Evolutionary conservation across 1,140 invertebrate genomes (phyloP).

Genomic region (Brachionus rubens): DNA sequence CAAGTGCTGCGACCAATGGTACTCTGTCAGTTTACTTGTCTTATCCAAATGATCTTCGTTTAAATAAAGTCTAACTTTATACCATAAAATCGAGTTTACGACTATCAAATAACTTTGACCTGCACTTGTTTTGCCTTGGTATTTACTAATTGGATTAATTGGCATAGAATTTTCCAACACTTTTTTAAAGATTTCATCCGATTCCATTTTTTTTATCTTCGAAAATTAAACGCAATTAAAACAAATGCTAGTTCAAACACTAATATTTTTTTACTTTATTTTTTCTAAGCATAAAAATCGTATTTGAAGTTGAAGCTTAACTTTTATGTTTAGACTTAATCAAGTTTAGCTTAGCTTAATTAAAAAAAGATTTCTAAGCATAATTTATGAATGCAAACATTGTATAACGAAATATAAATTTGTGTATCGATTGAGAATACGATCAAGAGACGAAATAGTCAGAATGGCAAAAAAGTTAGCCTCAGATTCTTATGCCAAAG

Average conservation of each 20-base stretch:
- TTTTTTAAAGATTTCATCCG: too few relatives aligned
- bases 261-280: too few relatives aligned
- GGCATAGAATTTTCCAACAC: not conserved
- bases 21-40: not conserved
- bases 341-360: too few relatives aligned
- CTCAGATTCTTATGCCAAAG: not conserved
- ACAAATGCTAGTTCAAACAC: too few relatives aligned
- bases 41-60: constrained; percentile 13
- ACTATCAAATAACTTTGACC: not conserved
- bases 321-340: too few relatives aligned
- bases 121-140: not conserved
- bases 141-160: not conserved
- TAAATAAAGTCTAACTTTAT: not conserved
- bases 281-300: too few relatives aligned
- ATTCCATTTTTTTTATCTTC: too few relatives aligned
- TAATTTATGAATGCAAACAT: too few relatives aligned
- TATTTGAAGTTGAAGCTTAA: too few relatives aligned
- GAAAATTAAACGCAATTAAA: too few relatives aligned
- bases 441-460: not conserved
- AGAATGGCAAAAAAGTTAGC: not conserved
- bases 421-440: not conserved
- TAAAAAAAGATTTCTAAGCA: too few relatives aligned
- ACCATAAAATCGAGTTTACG: not conserved
- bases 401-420: too few relatives aligned
- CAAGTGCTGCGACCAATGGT: not conserved